Conservation (phyloP, 2,113 vertebrate genomes). For the Trematomus loennbergii region DNA sequence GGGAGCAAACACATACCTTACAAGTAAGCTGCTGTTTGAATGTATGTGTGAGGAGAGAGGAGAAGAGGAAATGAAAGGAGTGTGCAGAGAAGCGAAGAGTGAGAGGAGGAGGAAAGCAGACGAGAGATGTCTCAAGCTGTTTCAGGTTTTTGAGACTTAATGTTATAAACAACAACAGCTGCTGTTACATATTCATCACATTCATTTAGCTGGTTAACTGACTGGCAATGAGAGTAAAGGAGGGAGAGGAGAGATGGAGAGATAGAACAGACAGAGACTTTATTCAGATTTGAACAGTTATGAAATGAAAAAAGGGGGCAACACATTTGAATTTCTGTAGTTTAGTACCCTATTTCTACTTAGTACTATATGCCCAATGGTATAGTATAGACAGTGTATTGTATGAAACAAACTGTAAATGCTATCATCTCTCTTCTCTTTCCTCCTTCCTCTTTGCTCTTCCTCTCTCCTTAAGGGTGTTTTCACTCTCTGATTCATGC, state of each 20-base stretch:
- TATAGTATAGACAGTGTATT: not conserved
- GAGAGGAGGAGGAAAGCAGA: constrained; percentile 12
- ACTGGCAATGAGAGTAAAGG: constrained; percentile 44
- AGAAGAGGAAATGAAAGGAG: constrained; percentile 1
- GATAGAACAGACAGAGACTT: constrained; percentile 19
- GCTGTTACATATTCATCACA: constrained; percentile 78
- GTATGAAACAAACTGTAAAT: constrained; percentile 8
- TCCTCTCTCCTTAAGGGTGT: constrained; percentile 46
- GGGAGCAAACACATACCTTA: constrained; percentile 99
- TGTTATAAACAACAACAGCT: constrained; percentile 78
- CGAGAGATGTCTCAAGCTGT: constrained; percentile 29
- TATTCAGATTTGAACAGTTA: constrained; percentile 2
- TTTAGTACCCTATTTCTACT: not conserved
- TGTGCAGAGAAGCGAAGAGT: not conserved
- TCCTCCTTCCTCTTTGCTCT: constrained; percentile 21
- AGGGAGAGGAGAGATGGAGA: constrained; percentile 4
- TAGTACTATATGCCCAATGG: not conserved
- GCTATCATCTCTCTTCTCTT: constrained; percentile 34
- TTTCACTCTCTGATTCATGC: constrained; percentile 31
- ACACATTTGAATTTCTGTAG: not conserved
- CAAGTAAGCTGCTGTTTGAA: constrained; percentile 87
- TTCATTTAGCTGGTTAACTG: constrained; percentile 62
- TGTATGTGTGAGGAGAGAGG: not conserved
- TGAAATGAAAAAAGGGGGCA: constrained; percentile 1
- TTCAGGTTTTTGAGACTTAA: constrained; percentile 60